Evolutionary conservation across 2,113 vertebrate species (phyloP).

Genomic region (Reinhardtius hippoglossoides): DNA sequence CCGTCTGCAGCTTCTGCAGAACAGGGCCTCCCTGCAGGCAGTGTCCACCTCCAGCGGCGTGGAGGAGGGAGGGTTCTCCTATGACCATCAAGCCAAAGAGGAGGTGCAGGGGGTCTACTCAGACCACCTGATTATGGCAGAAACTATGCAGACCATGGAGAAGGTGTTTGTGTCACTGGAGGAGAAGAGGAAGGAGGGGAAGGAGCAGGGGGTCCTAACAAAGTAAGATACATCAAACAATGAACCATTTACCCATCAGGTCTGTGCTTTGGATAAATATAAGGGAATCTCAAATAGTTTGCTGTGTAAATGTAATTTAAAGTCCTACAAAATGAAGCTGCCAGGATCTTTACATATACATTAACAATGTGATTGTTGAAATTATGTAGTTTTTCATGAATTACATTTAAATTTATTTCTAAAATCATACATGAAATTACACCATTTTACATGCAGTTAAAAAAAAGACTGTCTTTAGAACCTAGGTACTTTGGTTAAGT

Average conservation of each 20-base stretch:
- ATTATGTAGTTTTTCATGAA: no score
- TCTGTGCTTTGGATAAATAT: neutral
- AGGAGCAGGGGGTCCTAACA: slow-evolving; percentile 58
- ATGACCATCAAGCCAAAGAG: slow-evolving; percentile 73
- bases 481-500: no score
- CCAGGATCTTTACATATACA: no score
- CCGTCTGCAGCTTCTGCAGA: slow-evolving; percentile 82
- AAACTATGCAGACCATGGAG: slow-evolving; percentile 79
- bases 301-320: no score
- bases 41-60: slow-evolving; percentile 77
- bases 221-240: slow-evolving; percentile 64
- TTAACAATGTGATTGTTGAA: no score
- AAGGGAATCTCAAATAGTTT: no score
- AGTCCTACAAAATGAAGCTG: no score
- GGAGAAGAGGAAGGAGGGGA: slow-evolving; percentile 80
- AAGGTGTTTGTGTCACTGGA: slow-evolving; percentile 78
- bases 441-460: no score
- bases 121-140: slow-evolving; percentile 73
- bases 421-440: no score
- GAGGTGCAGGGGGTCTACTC: slow-evolving; percentile 76
- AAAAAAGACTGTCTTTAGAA: no score
- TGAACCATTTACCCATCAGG: neutral
- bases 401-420: no score
- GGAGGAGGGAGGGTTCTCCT: slow-evolving; percentile 77
- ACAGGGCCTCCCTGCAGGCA: slow-evolving; percentile 80